Conservation (phyloP, 2,113 vertebrate genomes). For the Sebastes schlegelii region DNA sequence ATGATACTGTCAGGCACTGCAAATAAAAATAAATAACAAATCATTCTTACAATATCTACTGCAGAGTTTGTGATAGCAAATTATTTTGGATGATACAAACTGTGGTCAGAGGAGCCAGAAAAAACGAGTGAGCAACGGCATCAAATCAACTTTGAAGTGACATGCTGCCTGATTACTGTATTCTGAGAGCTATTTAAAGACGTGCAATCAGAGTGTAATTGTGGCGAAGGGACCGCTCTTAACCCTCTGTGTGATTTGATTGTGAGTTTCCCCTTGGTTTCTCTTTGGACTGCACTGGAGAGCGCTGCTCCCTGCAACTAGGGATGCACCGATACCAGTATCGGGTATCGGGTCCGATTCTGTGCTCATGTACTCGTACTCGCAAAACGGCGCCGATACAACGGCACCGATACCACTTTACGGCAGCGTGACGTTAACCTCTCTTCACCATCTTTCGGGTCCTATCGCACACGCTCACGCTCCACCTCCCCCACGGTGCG, state of each 20-base stretch:
- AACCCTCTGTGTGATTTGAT: neutral
- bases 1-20: neutral
- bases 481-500: too few species aligned
- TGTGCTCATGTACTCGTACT: too few species aligned
- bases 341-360: too few species aligned
- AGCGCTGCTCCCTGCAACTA: neutral
- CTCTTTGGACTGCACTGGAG: neutral
- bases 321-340: too few species aligned
- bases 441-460: too few species aligned
- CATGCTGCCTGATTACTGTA: slow-evolving; percentile 4
- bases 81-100: neutral
- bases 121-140: neutral
- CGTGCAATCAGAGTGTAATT: slow-evolving; percentile 8
- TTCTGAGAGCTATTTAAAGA: neutral
- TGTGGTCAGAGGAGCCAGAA: too few species aligned
- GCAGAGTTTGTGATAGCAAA: neutral
- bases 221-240: neutral
- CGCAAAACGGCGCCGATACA: too few species aligned
- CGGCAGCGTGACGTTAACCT: too few species aligned
- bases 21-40: neutral
- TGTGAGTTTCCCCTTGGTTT: neutral
- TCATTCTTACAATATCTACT: neutral
- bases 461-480: too few species aligned
- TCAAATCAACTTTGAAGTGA: slow-evolving; percentile 1
- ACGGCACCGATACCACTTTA: too few species aligned